These are phyloP conservation scores for Calcarius lapponicus DNA, from an alignment of 2,797 vertebrate species.

Conservation along the genomic window DNA sequence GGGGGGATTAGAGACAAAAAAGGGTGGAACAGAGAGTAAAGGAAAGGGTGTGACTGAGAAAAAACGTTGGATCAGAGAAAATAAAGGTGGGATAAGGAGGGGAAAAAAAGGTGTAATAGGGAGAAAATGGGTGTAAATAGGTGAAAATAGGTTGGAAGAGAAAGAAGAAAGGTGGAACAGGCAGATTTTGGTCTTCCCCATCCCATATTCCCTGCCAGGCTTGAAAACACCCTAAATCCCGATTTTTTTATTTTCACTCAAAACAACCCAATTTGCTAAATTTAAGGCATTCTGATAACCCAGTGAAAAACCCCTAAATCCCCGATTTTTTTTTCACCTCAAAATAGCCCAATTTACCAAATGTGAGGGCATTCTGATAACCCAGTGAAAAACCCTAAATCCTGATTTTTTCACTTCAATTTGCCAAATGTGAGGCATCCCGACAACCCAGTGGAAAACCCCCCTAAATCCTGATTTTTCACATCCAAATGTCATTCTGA, in stretches of 20 bases:
- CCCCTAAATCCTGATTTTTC: not conserved
- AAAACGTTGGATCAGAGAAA: not conserved
- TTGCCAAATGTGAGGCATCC: too few species aligned
- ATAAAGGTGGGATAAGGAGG: too few species aligned
- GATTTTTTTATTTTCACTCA: not conserved
- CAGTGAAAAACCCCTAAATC: too few species aligned
- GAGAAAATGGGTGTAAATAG: not conserved
- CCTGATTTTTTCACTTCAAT: too few species aligned
- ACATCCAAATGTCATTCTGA: not conserved
- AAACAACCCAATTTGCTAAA: not conserved
- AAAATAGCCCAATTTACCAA: not conserved
- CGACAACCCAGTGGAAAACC: too few species aligned
- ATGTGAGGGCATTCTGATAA: not conserved
- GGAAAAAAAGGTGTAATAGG: too few species aligned
- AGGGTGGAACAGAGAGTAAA: not conserved
- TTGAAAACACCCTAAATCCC: not conserved
- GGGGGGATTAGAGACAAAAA: not conserved
- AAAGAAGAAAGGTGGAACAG: not conserved
- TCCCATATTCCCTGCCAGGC: accelerated
- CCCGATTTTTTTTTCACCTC: too few species aligned
- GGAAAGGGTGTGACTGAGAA: not conserved
- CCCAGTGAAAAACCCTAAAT: too few species aligned
- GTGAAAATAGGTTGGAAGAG: not conserved
- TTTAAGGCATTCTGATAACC: too few species aligned
- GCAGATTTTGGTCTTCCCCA: not conserved